Conservation (phyloP, 1,140 invertebrate genomes). For the Drosophila ogumai region DNA sequence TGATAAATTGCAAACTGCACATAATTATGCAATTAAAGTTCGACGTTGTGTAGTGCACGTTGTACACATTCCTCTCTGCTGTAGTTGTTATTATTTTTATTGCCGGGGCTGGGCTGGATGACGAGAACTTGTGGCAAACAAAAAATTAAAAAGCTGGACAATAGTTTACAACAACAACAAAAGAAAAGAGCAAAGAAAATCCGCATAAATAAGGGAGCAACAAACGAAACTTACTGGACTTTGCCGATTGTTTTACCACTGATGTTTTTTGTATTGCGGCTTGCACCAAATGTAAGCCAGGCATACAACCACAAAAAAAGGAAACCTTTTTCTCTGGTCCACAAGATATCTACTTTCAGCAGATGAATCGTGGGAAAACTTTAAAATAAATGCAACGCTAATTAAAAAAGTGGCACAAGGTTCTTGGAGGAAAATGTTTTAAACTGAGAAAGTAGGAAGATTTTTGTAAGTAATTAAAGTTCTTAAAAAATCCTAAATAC, state of each 20-base stretch:
- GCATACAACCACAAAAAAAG: background rate
- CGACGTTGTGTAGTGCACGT: slow-evolving; percentile 70
- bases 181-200: slow-evolving; percentile 16
- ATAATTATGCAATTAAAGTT: slow-evolving; percentile 85
- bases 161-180: slow-evolving; percentile 4
- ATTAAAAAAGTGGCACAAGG: slow-evolving; percentile 1
- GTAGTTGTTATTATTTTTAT: slow-evolving; percentile 72
- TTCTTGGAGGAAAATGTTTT: background rate
- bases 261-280: slow-evolving; percentile 21
- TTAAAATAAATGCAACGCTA: background rate
- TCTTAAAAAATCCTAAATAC: background rate
- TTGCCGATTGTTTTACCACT: slow-evolving; percentile 31
- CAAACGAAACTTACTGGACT: slow-evolving; percentile 33
- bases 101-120: slow-evolving; percentile 61
- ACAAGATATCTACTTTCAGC: slow-evolving; percentile 8
- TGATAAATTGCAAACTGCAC: slow-evolving; percentile 85
- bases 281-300: slow-evolving; percentile 25
- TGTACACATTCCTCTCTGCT: slow-evolving; percentile 42
- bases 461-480: too few species aligned
- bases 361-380: slow-evolving; percentile 10
- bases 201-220: slow-evolving; percentile 41
- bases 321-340: background rate
- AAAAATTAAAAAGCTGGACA: slow-evolving; percentile 25
- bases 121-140: slow-evolving; percentile 42
- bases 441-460: background rate